Evolutionary conservation across 2,797 vertebrate species (phyloP), one percentile per base, ranked within the genome.

Genomic region (Pseudochirops corinnae): DNA sequence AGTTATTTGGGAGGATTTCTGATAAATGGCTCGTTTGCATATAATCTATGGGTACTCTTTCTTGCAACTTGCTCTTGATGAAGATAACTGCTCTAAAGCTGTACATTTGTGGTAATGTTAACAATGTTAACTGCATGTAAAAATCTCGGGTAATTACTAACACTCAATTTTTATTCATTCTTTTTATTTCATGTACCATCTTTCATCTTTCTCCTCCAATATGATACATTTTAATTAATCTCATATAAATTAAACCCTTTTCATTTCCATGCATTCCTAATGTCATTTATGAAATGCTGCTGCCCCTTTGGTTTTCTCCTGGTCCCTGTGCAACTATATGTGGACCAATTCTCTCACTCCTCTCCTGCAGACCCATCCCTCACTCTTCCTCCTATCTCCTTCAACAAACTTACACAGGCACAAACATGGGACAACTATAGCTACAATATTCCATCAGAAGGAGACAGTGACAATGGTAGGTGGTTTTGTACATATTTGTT

Each of bases 321-420:
- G 98, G 98, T 98, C 98, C 97, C 96, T 98, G 97, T 91, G 97
- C 98, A 94, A 21, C 97, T 90, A 57, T 97, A 97, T 97, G 96
- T 97, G 98, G 98, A 97, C 98, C 98, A 98, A 98, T 98, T 99
- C 98, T 97, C 92, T 99, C 98, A 96, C 98, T 94, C 96, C 97
- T 95, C 92, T 98, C 94, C 98, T 98, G 98, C 98, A 99, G 99
- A 99, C 98, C 99, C 99, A 96, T 98, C 99, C 98, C 99, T 99
- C 98, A 99, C 99, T 98, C 99, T 99, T 98, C 99, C 99, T 98
- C 99, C 99, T 98, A 97, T 99, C 99, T 99, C 98, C 99, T 99
- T 99, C 99, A 99, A 98, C 98, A 99, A 99, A 98, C 99, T 99
- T 99, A 99, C 99, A 98, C 99, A 99, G 99, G 99, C 99, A 99